Conservation (phyloP, 2,797 vertebrate species). For the Hippoglossus hippoglossus region DNA sequence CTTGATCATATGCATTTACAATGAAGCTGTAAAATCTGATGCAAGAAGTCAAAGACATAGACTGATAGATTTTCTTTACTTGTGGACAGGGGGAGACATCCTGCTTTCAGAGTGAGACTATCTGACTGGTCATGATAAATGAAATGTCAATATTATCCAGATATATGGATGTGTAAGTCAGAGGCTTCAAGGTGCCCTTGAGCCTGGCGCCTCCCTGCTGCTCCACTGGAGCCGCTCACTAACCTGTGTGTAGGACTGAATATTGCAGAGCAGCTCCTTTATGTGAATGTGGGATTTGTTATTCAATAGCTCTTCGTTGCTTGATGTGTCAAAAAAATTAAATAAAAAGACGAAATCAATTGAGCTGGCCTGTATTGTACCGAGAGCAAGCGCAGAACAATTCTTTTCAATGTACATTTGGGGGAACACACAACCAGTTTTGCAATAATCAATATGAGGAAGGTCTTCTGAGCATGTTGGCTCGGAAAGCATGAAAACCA, state of each 20-base stretch:
- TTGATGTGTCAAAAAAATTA: conserved; percentile 25
- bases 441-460: conserved; percentile 45
- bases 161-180: conserved; percentile 31
- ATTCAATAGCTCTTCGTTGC: conserved; percentile 31
- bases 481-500: conserved; percentile 26
- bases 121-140: conserved; percentile 7
- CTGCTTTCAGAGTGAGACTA: not conserved
- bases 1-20: not conserved
- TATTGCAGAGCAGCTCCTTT: conserved; percentile 34
- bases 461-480: not conserved
- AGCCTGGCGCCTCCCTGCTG: conserved; percentile 25
- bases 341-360: conserved; percentile 28
- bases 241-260: conserved; percentile 15
- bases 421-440: conserved; percentile 15
- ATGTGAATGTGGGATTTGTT: conserved; percentile 35
- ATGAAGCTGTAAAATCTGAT: not conserved
- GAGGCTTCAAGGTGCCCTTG: conserved; percentile 64
- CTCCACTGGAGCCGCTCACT: conserved; percentile 43
- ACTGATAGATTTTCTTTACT: not conserved
- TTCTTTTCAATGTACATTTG: conserved; percentile 38
- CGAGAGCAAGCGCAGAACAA: conserved; percentile 11
- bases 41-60: not conserved
- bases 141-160: conserved; percentile 1
- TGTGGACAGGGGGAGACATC: not conserved
- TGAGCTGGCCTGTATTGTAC: conserved; percentile 37